These are phyloP conservation scores for Lapara coniferarum DNA, from an alignment of 2,888 invertebrate species.

Conservation along the genomic window DNA sequence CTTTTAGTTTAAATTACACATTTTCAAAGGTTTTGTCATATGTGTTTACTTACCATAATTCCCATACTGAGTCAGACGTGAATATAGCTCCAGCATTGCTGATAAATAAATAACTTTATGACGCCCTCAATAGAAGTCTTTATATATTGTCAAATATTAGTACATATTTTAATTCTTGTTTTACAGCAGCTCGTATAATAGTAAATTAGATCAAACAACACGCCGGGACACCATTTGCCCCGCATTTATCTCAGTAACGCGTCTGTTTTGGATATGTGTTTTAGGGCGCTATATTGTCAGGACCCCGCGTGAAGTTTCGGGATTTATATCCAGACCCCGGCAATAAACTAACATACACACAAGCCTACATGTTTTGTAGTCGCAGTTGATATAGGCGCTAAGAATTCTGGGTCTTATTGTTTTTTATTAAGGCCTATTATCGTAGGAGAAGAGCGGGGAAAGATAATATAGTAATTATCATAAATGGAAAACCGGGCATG, in stretches of 20 bases:
- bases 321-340: slow-evolving; percentile 71
- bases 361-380: slow-evolving; percentile 3
- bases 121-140: no score
- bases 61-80: no score
- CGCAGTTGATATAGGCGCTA: neutral
- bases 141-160: no score
- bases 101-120: no score
- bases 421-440: neutral
- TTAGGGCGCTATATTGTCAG: slow-evolving; percentile 57
- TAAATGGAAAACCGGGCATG: no score
- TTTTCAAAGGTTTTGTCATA: no score
- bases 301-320: slow-evolving; percentile 51
- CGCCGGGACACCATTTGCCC: slow-evolving; percentile 48
- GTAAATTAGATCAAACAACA: slow-evolving; percentile 44
- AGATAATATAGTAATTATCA: no score
- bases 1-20: no score
- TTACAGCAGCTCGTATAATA: slow-evolving; percentile 14
- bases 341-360: slow-evolving; percentile 70
- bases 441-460: neutral
- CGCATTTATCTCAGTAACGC: slow-evolving; percentile 57
- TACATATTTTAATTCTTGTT: neutral
- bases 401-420: neutral
- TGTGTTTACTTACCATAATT: no score
- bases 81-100: no score
- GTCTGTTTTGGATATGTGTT: slow-evolving; percentile 62